Percentiles rank a stretch among this genome's conserved stretches.
Conservation (phyloP, 1,140 invertebrate species). For the Orius insidiosus region DNA sequence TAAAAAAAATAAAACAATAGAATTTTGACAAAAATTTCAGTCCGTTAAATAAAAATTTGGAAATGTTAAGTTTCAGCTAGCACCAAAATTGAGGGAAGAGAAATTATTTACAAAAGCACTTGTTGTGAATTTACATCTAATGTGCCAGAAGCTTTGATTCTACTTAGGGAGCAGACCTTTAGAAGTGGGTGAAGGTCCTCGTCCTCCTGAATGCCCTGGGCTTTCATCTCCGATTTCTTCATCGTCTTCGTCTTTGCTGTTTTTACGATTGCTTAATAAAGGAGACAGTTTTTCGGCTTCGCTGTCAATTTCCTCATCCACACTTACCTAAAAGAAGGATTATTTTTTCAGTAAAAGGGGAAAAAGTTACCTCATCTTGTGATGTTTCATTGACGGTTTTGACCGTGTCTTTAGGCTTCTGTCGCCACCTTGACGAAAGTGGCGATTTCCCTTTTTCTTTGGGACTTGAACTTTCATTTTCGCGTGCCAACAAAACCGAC, state of each 20-base stretch:
- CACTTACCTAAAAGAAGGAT: conserved; percentile 2
- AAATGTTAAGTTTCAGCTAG: too few species aligned
- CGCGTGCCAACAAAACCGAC: conserved; percentile 46
- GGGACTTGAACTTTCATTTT: conserved; percentile 19
- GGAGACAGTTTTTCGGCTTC: conserved; percentile 65
- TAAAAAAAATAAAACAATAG: too few species aligned
- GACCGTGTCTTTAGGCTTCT: conserved; percentile 29
- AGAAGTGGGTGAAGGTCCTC: conserved; percentile 2
- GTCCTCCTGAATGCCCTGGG: background rate
- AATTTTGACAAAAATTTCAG: too few species aligned
- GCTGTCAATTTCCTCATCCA: conserved; percentile 48
- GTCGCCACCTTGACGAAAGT: conserved; percentile 14
- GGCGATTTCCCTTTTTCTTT: conserved; percentile 20
- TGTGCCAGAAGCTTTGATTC: background rate
- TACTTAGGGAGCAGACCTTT: conserved; percentile 3
- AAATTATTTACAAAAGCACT: too few species aligned
- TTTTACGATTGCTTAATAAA: conserved; percentile 29
- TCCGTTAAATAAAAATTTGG: too few species aligned
- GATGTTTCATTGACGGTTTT: conserved; percentile 35
- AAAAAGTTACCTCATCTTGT: conserved; percentile 29
- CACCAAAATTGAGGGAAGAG: too few species aligned
- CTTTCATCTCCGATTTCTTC: background rate
- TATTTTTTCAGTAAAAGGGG: background rate
- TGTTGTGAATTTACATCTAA: too few species aligned
- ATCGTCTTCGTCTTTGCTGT: conserved; percentile 1